Conservation (phyloP, 2,113 vertebrate genomes). For the Zosterops lateralis region DNA sequence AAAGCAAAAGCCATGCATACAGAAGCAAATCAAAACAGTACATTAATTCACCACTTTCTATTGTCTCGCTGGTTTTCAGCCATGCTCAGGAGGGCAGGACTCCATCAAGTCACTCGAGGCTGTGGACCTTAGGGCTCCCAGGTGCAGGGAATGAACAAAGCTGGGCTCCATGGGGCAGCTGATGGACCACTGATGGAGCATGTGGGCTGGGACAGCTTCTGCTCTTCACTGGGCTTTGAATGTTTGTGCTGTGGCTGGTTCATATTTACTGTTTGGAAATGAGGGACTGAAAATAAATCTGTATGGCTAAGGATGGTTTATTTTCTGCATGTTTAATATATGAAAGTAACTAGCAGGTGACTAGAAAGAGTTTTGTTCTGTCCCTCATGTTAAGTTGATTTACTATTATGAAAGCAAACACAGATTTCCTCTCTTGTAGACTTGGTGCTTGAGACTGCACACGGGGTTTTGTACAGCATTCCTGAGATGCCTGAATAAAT, state of each 20-base stretch:
- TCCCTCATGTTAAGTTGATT: slow-evolving; percentile 14
- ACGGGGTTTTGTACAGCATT: slow-evolving; percentile 35
- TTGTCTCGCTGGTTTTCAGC: background rate
- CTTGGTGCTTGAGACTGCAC: slow-evolving; percentile 15
- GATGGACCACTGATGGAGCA: accelerated
- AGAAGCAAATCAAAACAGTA: background rate
- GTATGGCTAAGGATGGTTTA: background rate
- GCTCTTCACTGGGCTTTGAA: background rate
- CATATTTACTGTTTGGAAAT: background rate
- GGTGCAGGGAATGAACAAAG: background rate
- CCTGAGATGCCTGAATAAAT: slow-evolving; percentile 42
- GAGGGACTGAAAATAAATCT: background rate
- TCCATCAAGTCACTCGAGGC: accelerated
- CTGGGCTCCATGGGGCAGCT: accelerated
- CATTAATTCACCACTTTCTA: background rate
- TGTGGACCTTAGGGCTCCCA: accelerated
- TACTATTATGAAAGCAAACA: slow-evolving; percentile 60
- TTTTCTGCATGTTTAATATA: background rate
- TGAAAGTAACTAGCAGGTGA: slow-evolving; percentile 45
- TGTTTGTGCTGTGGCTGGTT: background rate
- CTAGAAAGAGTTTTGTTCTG: slow-evolving; percentile 1
- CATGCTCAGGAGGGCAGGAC: background rate
- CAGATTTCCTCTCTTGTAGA: slow-evolving; percentile 49
- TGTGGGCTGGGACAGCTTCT: background rate
- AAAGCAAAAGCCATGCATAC: background rate